A percentile compares a stretch with the other conserved stretches of the same genome.
These are phyloP conservation scores for Limnephilus rhombicus DNA, from an alignment of 2,888 invertebrate species.

Conservation along the genomic window DNA sequence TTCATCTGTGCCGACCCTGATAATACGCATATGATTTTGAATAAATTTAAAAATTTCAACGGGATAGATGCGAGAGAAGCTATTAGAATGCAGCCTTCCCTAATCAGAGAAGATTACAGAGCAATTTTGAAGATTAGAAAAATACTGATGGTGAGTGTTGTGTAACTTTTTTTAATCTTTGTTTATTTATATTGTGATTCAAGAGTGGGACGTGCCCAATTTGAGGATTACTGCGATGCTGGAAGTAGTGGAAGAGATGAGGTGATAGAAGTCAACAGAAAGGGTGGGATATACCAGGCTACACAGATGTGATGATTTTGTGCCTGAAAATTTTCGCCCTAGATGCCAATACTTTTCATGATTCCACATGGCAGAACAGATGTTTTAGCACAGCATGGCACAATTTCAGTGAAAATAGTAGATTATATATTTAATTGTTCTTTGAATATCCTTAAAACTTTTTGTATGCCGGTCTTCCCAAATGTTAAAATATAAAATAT, in stretches of 20 bases:
- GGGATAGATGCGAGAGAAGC: conserved; percentile 44
- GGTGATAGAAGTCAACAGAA: not conserved
- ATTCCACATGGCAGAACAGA: too few species aligned
- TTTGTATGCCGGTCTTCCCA: too few species aligned
- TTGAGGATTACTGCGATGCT: not conserved
- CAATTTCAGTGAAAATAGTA: too few species aligned
- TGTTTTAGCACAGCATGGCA: too few species aligned
- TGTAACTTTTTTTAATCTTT: not conserved
- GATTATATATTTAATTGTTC: too few species aligned
- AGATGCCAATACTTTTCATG: too few species aligned
- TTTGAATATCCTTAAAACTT: too few species aligned
- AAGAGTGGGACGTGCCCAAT: not conserved
- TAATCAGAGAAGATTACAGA: conserved; percentile 49
- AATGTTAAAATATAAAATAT: too few species aligned
- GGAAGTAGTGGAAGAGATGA: not conserved
- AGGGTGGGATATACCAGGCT: too few species aligned
- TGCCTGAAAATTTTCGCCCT: too few species aligned
- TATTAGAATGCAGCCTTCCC: not conserved
- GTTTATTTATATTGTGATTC: not conserved
- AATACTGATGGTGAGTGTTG: conserved; percentile 30
- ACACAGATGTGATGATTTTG: too few species aligned
- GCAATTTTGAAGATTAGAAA: conserved; percentile 37
- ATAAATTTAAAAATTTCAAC: conserved; percentile 33
- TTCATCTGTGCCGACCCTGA: conserved; percentile 51
- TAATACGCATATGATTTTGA: conserved; percentile 48